Evolutionary conservation across 2,113 vertebrate genomes (phyloP).

Genomic region (Saimiri boliviensis): DNA sequence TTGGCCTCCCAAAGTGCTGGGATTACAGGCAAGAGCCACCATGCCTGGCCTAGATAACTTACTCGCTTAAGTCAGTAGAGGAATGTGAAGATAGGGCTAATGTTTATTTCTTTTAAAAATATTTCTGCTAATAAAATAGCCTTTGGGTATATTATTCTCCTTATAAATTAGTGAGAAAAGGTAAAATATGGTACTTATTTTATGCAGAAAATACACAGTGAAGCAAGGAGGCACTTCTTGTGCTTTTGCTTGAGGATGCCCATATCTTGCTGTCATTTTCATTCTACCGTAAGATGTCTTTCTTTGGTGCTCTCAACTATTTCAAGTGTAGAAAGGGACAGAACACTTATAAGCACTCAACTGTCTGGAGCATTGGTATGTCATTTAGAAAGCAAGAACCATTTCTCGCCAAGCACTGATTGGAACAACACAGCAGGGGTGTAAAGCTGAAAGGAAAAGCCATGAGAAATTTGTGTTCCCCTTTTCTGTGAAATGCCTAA

Average conservation of each 20-base stretch:
- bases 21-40: too few relatives aligned
- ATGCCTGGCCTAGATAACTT: neutral
- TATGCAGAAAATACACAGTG: neutral
- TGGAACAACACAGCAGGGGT: constrained; percentile 28
- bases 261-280: neutral
- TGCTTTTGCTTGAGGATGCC: neutral
- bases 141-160: neutral
- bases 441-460: constrained; percentile 16
- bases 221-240: neutral
- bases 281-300: neutral
- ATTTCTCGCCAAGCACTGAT: neutral
- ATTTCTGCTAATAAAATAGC: neutral
- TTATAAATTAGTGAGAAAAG: neutral
- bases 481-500: constrained; percentile 37
- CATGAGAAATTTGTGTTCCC: constrained; percentile 38
- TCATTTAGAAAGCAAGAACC: constrained; percentile 60
- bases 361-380: neutral
- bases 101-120: constrained; percentile 25
- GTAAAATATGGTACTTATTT: neutral
- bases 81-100: neutral
- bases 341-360: neutral
- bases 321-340: constrained; percentile 3
- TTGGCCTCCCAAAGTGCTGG: too few relatives aligned
- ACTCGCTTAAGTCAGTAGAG: neutral
- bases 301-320: neutral